Conservation (phyloP, 1,140 invertebrate species). For the Leptopilina boulardi region DNA sequence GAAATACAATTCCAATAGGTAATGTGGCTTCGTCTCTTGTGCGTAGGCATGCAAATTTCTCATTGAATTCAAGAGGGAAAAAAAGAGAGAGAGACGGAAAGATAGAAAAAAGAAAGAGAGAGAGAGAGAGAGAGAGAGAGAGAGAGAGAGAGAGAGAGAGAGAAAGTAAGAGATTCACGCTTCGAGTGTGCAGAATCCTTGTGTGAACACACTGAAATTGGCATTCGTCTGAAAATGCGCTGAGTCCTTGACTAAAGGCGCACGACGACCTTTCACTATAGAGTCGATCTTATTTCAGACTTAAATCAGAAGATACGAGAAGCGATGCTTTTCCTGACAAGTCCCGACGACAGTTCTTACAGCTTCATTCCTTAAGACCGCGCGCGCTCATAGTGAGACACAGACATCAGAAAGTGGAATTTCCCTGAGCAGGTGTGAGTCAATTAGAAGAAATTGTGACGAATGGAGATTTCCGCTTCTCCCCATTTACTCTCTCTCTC, state of each 20-base stretch:
- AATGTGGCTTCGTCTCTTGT: neutral
- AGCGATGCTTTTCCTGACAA: neutral
- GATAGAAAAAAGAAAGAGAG: no score
- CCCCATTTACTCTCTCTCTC: neutral
- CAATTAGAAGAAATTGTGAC: conserved; percentile 21
- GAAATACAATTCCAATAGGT: neutral
- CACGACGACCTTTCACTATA: neutral
- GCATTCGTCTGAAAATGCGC: conserved; percentile 20
- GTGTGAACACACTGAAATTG: conserved; percentile 12
- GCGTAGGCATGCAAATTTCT: conserved; percentile 31
- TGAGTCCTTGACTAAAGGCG: conserved; percentile 20
- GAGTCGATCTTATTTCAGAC: conserved; percentile 24
- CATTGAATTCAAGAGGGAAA: neutral
- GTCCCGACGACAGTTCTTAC: neutral
- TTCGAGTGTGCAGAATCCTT: neutral
- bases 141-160: neutral
- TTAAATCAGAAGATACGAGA: conserved; percentile 14
- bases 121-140: neutral
- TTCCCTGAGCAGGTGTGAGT: conserved; percentile 18
- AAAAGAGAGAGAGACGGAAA: no score
- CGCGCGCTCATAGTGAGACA: neutral
- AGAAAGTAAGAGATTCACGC: neutral
- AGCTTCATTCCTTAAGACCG: conserved; percentile 6
- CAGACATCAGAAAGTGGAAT: conserved; percentile 4
- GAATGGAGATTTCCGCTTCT: neutral